Conservation (phyloP, 37 sponge, comb jelly and placozoan genomes). For the Eunapius fragilis region DNA sequence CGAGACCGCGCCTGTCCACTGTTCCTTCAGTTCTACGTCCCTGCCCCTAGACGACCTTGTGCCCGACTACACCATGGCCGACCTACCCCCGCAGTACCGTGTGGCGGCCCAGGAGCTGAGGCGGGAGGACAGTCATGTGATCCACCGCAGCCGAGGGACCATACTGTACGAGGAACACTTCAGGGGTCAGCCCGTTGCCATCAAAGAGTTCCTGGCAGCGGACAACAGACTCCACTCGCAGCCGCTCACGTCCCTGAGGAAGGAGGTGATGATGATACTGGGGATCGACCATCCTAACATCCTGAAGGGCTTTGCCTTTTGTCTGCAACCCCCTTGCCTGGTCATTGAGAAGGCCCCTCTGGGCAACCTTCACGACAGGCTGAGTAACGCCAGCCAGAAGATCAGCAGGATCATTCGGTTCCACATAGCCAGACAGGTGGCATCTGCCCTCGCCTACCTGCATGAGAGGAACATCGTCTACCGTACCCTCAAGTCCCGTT, state of each 20-base stretch:
- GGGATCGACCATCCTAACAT: constrained; percentile 69
- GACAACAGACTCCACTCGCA: constrained; percentile 24
- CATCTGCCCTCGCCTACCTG: constrained; percentile 65
- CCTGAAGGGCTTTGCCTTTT: constrained; percentile 47
- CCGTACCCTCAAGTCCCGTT: constrained; percentile 73
- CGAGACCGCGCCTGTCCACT: constrained; percentile 31
- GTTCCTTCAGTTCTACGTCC: constrained; percentile 46
- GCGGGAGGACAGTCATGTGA: constrained; percentile 13
- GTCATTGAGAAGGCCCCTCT: constrained; percentile 70
- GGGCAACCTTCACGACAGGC: constrained; percentile 79
- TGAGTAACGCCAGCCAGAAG: constrained; percentile 61
- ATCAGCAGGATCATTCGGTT: constrained; percentile 65
- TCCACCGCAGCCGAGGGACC: constrained; percentile 34
- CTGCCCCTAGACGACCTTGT: constrained; percentile 62
- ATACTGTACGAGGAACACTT: constrained; percentile 22
- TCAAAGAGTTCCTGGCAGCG: constrained; percentile 18
- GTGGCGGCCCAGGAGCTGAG: constrained; percentile 11
- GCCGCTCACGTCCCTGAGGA: constrained; percentile 61
- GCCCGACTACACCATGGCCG: constrained; percentile 69
- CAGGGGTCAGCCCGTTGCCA: constrained; percentile 10
- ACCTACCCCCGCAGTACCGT: constrained; percentile 38
- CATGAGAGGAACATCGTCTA: constrained; percentile 66
- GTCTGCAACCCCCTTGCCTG: constrained; percentile 54
- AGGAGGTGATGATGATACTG: constrained; percentile 64
- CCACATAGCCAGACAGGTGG: constrained; percentile 76